phyloP scores from a whole-genome alignment of 1,140 invertebrate species.

The Apis laboriosa region DNA sequence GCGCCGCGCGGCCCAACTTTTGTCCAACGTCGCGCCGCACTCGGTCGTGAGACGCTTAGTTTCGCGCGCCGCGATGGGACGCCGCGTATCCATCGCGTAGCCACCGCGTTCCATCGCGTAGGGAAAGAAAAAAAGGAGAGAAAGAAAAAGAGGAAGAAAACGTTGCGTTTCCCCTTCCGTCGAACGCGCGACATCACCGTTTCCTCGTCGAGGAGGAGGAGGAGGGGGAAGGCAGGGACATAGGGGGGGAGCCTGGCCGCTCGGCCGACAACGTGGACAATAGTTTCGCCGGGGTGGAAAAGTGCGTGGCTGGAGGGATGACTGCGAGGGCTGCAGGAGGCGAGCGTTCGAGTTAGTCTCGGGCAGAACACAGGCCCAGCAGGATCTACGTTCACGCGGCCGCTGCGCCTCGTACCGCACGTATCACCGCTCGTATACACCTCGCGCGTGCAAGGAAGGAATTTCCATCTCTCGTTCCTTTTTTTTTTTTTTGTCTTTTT shows the following conservation, averaged over 20 bases:
- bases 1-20: conserved; percentile 65
- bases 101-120: background rate
- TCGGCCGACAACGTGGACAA: conserved; percentile 60
- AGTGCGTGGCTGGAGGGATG: conserved; percentile 79
- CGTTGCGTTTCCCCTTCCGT: background rate
- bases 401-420: conserved; percentile 31
- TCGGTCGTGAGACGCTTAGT: background rate
- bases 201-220: too few relatives aligned
- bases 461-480: background rate
- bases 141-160: too few relatives aligned
- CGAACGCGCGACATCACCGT: too few relatives aligned
- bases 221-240: too few relatives aligned
- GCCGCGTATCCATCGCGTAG: background rate
- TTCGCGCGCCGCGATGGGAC: conserved; percentile 2
- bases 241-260: too few relatives aligned
- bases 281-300: conserved; percentile 72
- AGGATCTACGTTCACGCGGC: conserved; percentile 73
- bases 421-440: too few relatives aligned
- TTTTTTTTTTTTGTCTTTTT: background rate
- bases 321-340: conserved; percentile 78
- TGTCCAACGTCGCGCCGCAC: conserved; percentile 59
- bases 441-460: too few relatives aligned
- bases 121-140: background rate
- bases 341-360: conserved; percentile 79
- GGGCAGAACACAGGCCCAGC: conserved; percentile 80